Base-by-base conservation (phyloP, 2,797 vertebrate species). In the Pseudochirops cupreus region DNA sequence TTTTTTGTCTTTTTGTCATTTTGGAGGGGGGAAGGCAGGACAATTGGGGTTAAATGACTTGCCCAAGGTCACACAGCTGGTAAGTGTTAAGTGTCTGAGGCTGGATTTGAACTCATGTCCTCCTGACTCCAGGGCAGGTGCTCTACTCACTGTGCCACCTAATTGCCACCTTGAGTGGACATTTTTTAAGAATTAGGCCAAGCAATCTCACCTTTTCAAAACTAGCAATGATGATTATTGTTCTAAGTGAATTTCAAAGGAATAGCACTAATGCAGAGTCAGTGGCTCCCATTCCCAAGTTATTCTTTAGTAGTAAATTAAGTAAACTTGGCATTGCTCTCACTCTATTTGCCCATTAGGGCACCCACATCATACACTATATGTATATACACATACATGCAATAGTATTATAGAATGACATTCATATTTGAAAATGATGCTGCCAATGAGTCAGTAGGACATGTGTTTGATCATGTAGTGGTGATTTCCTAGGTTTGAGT, bases 161-260 rank as follows among this genome's bases (percentile, higher is more conserved):
- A 54, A 1, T 11, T 54, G 11, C 10, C 53, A 54, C 11, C 11
- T 1, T 26, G 21, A 82, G 18, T 82, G 39, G 39, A 12, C 74
- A 87, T 87, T 87, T 26, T 1, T 50, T 82, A 82, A 82, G 7
- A 82, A 82, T 82, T 82, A 82, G 39, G 18, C 6, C 39, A 82
- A 82, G 16, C 18, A 53, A 52, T 91, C 91, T 93, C 89, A 93
- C 93, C n/a, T 93, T 94, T 93, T 93, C 90, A 90, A 90, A 39
- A 90, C 52, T 24, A 1, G 50, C 52, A 50, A n/a, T 91, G 33
- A 55, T 67, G 67, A 92, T 62, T 90, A 91, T 87, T 74, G n/a
- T 56, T 31, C 67, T 58, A 13, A 6, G 24, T 53, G 91, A 57
- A 53, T 56, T 92, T 96, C 39, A 18, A 39, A 92, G 31, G 29